Evolutionary conservation across 1,140 invertebrate genomes (phyloP), one percentile per base, ranked within the genome.

Genomic region (Bactericera cockerelli): DNA sequence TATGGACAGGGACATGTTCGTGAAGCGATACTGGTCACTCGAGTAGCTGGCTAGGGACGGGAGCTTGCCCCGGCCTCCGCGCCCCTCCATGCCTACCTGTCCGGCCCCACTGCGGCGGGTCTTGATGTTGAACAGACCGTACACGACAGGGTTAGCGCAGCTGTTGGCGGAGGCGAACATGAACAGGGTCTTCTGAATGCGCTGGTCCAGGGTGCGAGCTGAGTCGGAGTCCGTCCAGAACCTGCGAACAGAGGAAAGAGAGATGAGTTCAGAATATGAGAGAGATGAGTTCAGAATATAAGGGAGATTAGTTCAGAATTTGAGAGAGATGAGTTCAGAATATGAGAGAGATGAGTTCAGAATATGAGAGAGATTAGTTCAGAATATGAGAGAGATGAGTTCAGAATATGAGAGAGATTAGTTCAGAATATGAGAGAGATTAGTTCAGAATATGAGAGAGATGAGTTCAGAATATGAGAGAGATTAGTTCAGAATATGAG

Each of bases 121-220:
- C 14, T 80, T 72, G 36, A 84, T 81, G 69, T 86, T 87, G 68
- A 87, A 88, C 8, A 77, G 75, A 0, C 86, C 86, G 65, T 87
- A 89, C 13, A 89, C 85, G 19, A 89, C 79, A 1, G 89, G 89
- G 70, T 93, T 90, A 71, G 91, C 86, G 67, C 89, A 90, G 0
- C 88, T 94, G 71, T 97, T 98, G 13, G 92, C 92, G 59, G 89
- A 91, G 0, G 93, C 93, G 70, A 96, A 96, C 25, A 96, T 75
- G 71, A 94, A 94, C 59, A 98, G 77, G 0, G 79, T 85, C 65
- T 82, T 86, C 70, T 93, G 87, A 31, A 96, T 77, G 55, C 84
- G 76, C 11, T 81, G 80, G 69, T 93, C 86, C 11, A 93, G 74
- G 63, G 81, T 75, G 36, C 72, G 71, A 0, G 87, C 85, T 0